Base-by-base conservation (phyloP, 2,888 invertebrate genomes). In the Iselma pallidipennis region DNA sequence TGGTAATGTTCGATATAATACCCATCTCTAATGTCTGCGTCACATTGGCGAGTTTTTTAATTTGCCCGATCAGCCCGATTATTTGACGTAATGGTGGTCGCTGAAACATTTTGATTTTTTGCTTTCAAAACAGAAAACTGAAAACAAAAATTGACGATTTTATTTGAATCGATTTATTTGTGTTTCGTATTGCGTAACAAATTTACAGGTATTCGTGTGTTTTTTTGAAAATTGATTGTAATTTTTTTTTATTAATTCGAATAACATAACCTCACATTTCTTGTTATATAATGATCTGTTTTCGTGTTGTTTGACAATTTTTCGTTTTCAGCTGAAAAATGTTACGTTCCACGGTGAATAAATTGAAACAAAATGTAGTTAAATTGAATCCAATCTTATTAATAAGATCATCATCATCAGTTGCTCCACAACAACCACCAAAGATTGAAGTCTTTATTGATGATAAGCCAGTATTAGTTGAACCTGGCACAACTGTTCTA, bases 391-490 rank as follows among this genome's bases (percentile, higher is more conserved):
- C 14, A 16, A 16, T 0, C 4, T 2, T 4, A 37, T 14, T 37
- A 6, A 7, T 37, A 37, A 4, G 14, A 16, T 4, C 31, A n/a
- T 31, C 37, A 14, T 5, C 37, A 37, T 16, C 37, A 16, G 37
- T 16, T 0, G 14, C 7, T 14, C 37, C 1, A 37, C 14, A 14
- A 31, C 2, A 77, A 64, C 80, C 81, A 4, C 90, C 94, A 66
- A 90, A 92, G 77, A 87, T 98, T 48, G 98, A 98, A 85, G 92
- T 99, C 50, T 99, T 98, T 83, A 92, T 99, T 74, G 96, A 99
- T 86, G 98, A 97, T 81, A 92, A 95, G 80, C 91, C 93, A 66
- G 96, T 99, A 1, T 84, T 91, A 77, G 98, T 98, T 33, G 89
- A 91, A 49, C 98, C 98, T 25, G 98, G 98, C 57, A 97, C 97